These are phyloP conservation scores for Drosophila paranaensis DNA, from an alignment of 2,888 invertebrate species.

Conservation along the genomic window DNA sequence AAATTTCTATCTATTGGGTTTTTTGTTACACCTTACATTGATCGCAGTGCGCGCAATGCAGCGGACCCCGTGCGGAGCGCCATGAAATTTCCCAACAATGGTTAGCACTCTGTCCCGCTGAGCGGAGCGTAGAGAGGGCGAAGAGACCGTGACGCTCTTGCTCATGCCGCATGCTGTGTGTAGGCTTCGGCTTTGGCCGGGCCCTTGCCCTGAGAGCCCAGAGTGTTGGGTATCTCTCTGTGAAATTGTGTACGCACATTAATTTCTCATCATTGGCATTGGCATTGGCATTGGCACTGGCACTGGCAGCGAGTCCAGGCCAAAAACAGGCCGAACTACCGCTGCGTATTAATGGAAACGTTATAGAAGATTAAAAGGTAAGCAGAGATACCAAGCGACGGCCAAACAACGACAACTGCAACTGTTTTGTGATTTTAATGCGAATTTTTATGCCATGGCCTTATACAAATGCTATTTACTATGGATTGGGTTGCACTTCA, in stretches of 20 bases:
- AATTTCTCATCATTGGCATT: conserved; percentile 78
- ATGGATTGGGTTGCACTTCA: conserved; percentile 46
- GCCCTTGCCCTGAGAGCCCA: conserved; percentile 17
- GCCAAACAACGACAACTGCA: conserved; percentile 62
- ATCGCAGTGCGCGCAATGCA: conserved; percentile 20
- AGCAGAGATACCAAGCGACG: conserved; percentile 19
- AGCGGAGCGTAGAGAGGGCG: conserved; percentile 18
- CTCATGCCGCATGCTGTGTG: conserved; percentile 61
- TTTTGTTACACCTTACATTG: conserved; percentile 80
- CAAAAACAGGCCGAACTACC: conserved; percentile 55
- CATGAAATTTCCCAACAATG: conserved; percentile 79
- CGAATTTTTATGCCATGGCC: conserved; percentile 66
- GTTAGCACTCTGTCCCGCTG: conserved; percentile 75
- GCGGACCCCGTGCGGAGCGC: conserved; percentile 69
- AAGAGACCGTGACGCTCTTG: conserved; percentile 64
- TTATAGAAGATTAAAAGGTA: conserved; percentile 73
- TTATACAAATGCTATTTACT: conserved; percentile 68
- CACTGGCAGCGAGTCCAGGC: conserved; percentile 37
- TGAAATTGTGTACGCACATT: conserved; percentile 77
- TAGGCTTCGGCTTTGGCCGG: conserved; percentile 3
- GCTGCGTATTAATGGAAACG: conserved; percentile 80
- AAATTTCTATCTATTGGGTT: conserved; percentile 67
- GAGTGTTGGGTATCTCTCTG: conserved; percentile 39
- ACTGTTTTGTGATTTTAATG: conserved; percentile 73
- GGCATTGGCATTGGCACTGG: conserved; percentile 43